Evolutionary conservation across 2,888 invertebrate genomes (phyloP).

Genomic region (Melanotus villosus): DNA sequence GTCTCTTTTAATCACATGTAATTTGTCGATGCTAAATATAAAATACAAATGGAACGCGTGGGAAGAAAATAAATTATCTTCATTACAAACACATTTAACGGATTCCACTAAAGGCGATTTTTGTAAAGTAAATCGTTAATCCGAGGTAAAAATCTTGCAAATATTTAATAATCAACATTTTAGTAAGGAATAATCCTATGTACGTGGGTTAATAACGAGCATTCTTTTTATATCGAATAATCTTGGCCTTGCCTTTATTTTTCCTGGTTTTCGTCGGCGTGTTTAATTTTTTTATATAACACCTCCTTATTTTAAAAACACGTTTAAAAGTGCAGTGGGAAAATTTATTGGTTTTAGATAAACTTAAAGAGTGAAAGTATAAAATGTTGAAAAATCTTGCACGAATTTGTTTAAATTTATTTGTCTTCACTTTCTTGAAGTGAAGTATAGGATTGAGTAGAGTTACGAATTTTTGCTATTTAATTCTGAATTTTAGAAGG

Average conservation of each 20-base stretch:
- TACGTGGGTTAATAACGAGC: slow-evolving; percentile 20
- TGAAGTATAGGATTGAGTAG: too few relatives aligned
- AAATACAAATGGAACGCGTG: neutral
- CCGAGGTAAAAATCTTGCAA: neutral
- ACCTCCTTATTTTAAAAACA: neutral
- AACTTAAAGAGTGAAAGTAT: too few relatives aligned
- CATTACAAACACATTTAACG: neutral
- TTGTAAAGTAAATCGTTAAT: neutral
- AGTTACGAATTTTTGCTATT: too few relatives aligned
- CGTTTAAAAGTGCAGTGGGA: neutral
- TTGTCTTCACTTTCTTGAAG: too few relatives aligned
- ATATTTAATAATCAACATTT: neutral
- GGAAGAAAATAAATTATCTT: neutral
- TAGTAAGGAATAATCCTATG: neutral
- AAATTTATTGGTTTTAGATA: neutral
- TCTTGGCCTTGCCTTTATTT: slow-evolving; percentile 28
- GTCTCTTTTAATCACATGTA: neutral
- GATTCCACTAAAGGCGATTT: neutral
- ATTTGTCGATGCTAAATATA: too few relatives aligned
- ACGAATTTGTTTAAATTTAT: too few relatives aligned
- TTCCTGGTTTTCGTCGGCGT: slow-evolving; percentile 14
- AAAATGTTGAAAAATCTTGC: too few relatives aligned
- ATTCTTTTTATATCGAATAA: slow-evolving; percentile 3
- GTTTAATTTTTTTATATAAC: slow-evolving; percentile 9
- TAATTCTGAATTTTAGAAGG: too few relatives aligned